Evolutionary conservation across 2,888 invertebrate genomes (phyloP).

Genomic region (Coleophora flavipennella): DNA sequence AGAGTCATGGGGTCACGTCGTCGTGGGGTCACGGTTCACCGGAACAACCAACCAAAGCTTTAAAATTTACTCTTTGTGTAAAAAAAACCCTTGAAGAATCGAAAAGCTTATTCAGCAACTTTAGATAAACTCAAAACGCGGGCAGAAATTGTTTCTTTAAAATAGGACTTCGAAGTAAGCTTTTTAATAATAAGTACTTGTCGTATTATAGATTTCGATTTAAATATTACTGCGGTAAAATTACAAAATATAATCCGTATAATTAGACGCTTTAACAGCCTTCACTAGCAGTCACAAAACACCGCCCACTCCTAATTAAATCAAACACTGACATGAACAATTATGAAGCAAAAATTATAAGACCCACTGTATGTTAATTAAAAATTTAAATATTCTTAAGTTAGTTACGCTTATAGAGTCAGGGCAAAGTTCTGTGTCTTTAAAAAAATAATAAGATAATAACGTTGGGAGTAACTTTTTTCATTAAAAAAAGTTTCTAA

Average conservation of each 20-base stretch:
- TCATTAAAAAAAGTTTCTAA: too few species aligned
- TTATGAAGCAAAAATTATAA: slow-evolving; percentile 18
- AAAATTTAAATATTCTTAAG: slow-evolving; percentile 6
- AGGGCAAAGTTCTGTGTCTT: too few species aligned
- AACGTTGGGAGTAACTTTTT: too few species aligned
- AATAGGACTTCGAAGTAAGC: too few species aligned
- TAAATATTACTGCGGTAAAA: too few species aligned
- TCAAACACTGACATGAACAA: slow-evolving; percentile 20
- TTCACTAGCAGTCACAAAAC: background rate
- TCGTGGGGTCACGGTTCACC: slow-evolving; percentile 48
- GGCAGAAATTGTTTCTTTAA: too few species aligned
- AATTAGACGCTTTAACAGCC: background rate
- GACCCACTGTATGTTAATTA: slow-evolving; percentile 22
- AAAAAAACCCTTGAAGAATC: slow-evolving; percentile 19
- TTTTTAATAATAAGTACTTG: too few species aligned
- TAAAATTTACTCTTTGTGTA: too few species aligned
- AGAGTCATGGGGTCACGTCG: slow-evolving; percentile 25
- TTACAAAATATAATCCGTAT: too few species aligned
- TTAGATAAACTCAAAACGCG: too few species aligned
- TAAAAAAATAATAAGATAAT: too few species aligned
- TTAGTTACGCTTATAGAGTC: background rate
- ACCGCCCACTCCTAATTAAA: slow-evolving; percentile 24
- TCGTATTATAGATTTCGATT: too few species aligned
- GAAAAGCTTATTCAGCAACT: background rate
- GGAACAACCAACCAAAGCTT: slow-evolving; percentile 27